phyloP scores from a whole-genome alignment of 2,888 invertebrate genomes.

The Coelopa pilipes region DNA sequence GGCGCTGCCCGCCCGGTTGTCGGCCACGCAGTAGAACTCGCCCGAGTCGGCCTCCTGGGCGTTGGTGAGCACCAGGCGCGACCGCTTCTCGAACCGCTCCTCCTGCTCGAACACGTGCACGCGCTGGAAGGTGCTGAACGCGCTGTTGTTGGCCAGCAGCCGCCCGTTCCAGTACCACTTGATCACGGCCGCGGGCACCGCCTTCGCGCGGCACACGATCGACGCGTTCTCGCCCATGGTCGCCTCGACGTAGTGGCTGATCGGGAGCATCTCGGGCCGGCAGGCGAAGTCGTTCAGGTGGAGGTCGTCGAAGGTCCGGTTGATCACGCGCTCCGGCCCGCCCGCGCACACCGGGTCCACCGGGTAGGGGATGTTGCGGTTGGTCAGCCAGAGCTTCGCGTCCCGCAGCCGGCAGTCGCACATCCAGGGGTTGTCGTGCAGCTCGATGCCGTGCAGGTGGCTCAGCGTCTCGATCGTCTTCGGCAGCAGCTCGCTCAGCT shows the following conservation, averaged over 20 bases:
- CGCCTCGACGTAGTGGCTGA: constrained; percentile 81
- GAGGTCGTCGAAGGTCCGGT: constrained; percentile 80
- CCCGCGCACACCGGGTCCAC: constrained; percentile 82
- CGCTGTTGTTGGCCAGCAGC: constrained; percentile 79
- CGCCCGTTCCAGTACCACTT: constrained; percentile 91
- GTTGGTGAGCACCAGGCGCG: constrained; percentile 81
- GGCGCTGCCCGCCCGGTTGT: constrained; percentile 87
- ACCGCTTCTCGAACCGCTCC: constrained; percentile 76
- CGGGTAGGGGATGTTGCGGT: constrained; percentile 80
- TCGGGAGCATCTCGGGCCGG: constrained; percentile 81
- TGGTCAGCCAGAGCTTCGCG: constrained; percentile 83
- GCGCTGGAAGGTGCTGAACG: constrained; percentile 81
- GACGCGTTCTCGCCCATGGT: constrained; percentile 87
- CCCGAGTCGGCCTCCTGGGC: constrained; percentile 85
- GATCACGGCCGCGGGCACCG: constrained; percentile 82
- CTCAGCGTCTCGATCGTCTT: constrained; percentile 79
- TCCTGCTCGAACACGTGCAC: constrained; percentile 76
- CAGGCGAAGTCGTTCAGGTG: constrained; percentile 87
- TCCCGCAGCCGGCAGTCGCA: constrained; percentile 87
- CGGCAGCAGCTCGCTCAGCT: constrained; percentile 77
- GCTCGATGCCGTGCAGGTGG: constrained; percentile 81
- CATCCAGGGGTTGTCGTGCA: constrained; percentile 89
- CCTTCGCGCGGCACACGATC: constrained; percentile 82
- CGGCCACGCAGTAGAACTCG: constrained; percentile 89
- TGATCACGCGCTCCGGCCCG: constrained; percentile 76